Evolutionary conservation across 1,140 invertebrate genomes (phyloP).

Genomic region (Eubasilissa regina): DNA sequence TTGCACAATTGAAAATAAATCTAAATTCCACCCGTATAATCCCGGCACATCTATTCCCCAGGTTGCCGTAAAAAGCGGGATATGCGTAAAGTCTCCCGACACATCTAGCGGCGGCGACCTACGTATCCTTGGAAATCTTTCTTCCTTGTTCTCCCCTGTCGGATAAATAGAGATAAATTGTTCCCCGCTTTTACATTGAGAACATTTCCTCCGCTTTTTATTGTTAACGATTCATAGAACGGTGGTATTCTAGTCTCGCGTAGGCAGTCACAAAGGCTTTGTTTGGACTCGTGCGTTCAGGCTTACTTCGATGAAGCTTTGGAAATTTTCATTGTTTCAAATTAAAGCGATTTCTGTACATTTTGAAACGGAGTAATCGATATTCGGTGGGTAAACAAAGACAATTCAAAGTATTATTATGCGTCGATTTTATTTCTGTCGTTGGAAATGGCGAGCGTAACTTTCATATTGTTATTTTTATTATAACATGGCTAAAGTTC

Average conservation of each 20-base stretch:
- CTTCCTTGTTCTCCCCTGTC: conserved; percentile 30
- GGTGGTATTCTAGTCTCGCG: conserved; percentile 1
- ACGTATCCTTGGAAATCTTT: conserved; percentile 1
- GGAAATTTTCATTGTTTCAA: too few species aligned
- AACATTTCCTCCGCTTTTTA: conserved; percentile 7
- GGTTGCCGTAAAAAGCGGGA: conserved; percentile 28
- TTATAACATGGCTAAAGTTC: too few species aligned
- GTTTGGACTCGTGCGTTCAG: too few species aligned
- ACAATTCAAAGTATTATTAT: too few species aligned
- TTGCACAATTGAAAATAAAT: conserved; percentile 22
- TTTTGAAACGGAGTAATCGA: too few species aligned
- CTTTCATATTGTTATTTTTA: too few species aligned
- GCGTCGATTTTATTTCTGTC: too few species aligned
- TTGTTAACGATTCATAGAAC: conserved; percentile 27
- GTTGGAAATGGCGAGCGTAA: too few species aligned
- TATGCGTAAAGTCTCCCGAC: conserved; percentile 26
- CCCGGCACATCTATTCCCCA: conserved; percentile 1
- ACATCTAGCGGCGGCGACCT: neutral
- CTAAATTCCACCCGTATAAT: neutral
- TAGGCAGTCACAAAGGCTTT: neutral
- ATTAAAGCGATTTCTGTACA: too few species aligned
- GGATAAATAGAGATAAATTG: conserved; percentile 37
- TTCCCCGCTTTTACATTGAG: conserved; percentile 25
- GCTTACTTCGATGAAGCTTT: too few species aligned
- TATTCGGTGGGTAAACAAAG: too few species aligned